These are phyloP conservation scores for Ametastegia equiseti DNA, from an alignment of 2,888 invertebrate genomes.

Conservation along the genomic window DNA sequence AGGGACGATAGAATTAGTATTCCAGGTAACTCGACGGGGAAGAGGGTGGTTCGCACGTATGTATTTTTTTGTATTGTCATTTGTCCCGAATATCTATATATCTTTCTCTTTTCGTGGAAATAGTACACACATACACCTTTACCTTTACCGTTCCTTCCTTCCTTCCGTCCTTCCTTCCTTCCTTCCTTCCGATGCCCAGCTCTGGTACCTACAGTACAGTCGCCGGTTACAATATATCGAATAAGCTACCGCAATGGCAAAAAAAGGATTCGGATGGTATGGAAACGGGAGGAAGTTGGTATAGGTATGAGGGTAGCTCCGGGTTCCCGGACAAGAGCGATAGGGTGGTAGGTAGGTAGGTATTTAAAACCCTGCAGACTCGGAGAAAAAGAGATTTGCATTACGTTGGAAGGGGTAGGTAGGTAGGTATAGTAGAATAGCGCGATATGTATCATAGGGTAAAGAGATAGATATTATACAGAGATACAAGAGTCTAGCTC, in stretches of 20 bases:
- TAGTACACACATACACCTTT: slow-evolving; percentile 63
- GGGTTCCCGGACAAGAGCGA: slow-evolving; percentile 46
- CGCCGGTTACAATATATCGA: slow-evolving; percentile 71
- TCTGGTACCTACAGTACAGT: slow-evolving; percentile 52
- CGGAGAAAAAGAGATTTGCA: slow-evolving; percentile 72
- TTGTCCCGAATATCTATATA: slow-evolving; percentile 74
- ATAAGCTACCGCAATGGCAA: slow-evolving; percentile 73
- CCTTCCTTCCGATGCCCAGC: slow-evolving; percentile 51
- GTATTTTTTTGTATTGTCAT: slow-evolving; percentile 73
- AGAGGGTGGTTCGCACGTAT: slow-evolving; percentile 68
- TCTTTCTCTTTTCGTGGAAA: slow-evolving; percentile 55
- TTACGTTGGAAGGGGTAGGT: slow-evolving; percentile 61
- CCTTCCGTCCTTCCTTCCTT: too few relatives aligned
- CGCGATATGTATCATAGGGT: slow-evolving; percentile 52
- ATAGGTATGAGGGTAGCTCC: slow-evolving; percentile 50
- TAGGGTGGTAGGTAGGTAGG: slow-evolving; percentile 60
- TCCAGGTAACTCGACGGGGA: slow-evolving; percentile 55
- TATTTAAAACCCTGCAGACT: slow-evolving; percentile 73
- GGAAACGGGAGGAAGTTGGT: slow-evolving; percentile 63
- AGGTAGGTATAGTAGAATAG: slow-evolving; percentile 51
- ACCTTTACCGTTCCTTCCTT: neutral
- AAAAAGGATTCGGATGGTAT: slow-evolving; percentile 68
- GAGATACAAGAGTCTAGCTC: slow-evolving; percentile 58
- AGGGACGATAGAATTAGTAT: slow-evolving; percentile 56
- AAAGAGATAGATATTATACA: neutral